phyloP scores from a whole-genome alignment of 92 coral and sea anemone species.

The Diadumene lineata region DNA sequence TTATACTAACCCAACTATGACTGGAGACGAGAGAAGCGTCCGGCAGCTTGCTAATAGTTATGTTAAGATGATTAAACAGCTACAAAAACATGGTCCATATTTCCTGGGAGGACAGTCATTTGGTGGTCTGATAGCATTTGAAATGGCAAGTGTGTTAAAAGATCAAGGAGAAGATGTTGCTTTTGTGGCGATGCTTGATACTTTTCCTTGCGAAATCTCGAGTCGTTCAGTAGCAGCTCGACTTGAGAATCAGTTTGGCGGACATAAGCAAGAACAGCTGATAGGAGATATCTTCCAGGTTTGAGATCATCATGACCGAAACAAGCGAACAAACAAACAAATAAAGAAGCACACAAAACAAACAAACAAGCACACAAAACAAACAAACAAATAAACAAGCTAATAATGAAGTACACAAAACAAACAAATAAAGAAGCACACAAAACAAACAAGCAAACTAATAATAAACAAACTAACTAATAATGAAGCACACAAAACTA shows the following conservation, averaged over 20 bases:
- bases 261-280: slow-evolving; percentile 39
- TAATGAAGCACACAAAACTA: background rate
- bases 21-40: slow-evolving; percentile 58
- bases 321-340: background rate
- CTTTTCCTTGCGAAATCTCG: slow-evolving; percentile 72
- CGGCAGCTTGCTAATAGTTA: slow-evolving; percentile 65
- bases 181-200: slow-evolving; percentile 80
- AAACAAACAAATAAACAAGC: slow-evolving; percentile 1
- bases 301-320: no score
- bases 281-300: slow-evolving; percentile 63
- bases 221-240: slow-evolving; percentile 64
- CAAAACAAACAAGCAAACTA: background rate
- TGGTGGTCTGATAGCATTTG: slow-evolving; percentile 71
- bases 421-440: background rate
- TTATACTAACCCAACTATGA: slow-evolving; percentile 55
- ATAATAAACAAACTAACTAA: background rate
- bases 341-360: background rate
- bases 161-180: slow-evolving; percentile 63
- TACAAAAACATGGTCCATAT: slow-evolving; percentile 72
- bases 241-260: slow-evolving; percentile 52
- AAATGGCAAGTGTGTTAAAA: slow-evolving; percentile 68
- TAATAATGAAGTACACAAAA: background rate
- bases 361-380: background rate
- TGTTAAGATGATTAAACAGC: slow-evolving; percentile 44
- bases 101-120: slow-evolving; percentile 72